phyloP scores from a whole-genome alignment of 2,888 invertebrate genomes.

The Athalia circularis region DNA sequence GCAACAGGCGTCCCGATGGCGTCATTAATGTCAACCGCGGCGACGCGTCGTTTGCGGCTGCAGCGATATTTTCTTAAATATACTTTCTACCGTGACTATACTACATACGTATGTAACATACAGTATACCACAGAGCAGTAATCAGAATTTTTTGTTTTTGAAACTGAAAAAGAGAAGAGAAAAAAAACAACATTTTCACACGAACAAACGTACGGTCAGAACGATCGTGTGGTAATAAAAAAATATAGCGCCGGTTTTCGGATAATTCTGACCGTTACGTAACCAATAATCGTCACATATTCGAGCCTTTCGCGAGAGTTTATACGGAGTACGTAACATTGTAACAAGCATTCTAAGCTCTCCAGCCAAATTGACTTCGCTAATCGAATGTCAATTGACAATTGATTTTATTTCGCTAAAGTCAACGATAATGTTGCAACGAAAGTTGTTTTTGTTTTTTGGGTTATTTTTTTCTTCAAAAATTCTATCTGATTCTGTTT shows the following conservation, averaged over 20 bases:
- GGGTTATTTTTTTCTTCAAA: too few relatives aligned
- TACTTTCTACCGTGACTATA: conserved; percentile 22
- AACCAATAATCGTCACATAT: not conserved
- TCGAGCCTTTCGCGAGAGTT: not conserved
- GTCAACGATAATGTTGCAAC: too few relatives aligned
- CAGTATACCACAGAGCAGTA: not conserved
- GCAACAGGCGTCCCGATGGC: conserved; percentile 18
- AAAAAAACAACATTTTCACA: too few relatives aligned
- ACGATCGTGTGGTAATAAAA: too few relatives aligned
- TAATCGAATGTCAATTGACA: not conserved
- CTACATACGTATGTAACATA: not conserved
- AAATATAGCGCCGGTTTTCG: not conserved
- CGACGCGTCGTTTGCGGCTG: conserved; percentile 7
- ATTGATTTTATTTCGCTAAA: not conserved
- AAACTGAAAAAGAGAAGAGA: too few relatives aligned
- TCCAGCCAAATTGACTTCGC: not conserved
- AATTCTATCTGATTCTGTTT: too few relatives aligned
- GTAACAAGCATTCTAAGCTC: not conserved
- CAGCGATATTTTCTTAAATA: not conserved
- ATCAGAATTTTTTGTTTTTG: not conserved
- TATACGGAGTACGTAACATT: not conserved
- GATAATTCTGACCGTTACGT: conserved; percentile 4
- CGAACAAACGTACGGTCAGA: too few relatives aligned
- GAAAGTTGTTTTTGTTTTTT: too few relatives aligned
- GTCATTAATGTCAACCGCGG: conserved; percentile 25